phyloP scores from a whole-genome alignment of 2,113 vertebrate genomes.

The Carassius carassius region DNA sequence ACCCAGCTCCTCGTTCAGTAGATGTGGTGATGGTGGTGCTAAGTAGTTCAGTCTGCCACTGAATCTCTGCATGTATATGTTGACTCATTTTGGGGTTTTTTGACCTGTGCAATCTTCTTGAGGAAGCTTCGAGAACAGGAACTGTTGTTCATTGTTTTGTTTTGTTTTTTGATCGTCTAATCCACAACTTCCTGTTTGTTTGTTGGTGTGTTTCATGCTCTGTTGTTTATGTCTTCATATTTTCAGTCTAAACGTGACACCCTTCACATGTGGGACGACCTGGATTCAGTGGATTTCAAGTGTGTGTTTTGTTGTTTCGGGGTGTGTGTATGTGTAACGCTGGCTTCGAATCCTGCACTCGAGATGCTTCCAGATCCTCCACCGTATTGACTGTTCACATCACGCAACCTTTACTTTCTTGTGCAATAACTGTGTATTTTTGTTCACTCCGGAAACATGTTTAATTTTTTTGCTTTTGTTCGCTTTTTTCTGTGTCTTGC shows the following conservation, averaged over 20 bases:
- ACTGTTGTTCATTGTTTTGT: conserved; percentile 13
- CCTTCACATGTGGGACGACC: conserved; percentile 65
- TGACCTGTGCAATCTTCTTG: conserved; percentile 10
- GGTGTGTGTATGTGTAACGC: conserved; percentile 29
- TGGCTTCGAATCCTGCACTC: conserved; percentile 60
- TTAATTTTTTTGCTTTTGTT: conserved; percentile 77
- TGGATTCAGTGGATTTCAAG: conserved; percentile 64
- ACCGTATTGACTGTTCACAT: conserved; percentile 72
- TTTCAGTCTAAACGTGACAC: conserved; percentile 62
- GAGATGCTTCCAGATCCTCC: conserved; percentile 62
- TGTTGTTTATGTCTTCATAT: conserved; percentile 16
- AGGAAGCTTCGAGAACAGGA: conserved; percentile 40
- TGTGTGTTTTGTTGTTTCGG: not conserved
- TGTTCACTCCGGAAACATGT: conserved; percentile 49
- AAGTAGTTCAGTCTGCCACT: conserved; percentile 69
- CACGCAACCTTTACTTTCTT: conserved; percentile 69
- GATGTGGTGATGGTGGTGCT: conserved; percentile 70
- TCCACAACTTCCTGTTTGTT: conserved; percentile 73
- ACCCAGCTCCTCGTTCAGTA: conserved; percentile 51
- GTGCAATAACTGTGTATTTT: conserved; percentile 85
- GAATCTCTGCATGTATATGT: conserved; percentile 78
- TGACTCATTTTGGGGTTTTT: not conserved
- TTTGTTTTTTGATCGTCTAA: conserved; percentile 55
- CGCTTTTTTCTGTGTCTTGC: conserved; percentile 47
- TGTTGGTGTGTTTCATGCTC: conserved; percentile 13